phyloP scores from a whole-genome alignment of 2,888 invertebrate species.

The Drosophila borborema region DNA sequence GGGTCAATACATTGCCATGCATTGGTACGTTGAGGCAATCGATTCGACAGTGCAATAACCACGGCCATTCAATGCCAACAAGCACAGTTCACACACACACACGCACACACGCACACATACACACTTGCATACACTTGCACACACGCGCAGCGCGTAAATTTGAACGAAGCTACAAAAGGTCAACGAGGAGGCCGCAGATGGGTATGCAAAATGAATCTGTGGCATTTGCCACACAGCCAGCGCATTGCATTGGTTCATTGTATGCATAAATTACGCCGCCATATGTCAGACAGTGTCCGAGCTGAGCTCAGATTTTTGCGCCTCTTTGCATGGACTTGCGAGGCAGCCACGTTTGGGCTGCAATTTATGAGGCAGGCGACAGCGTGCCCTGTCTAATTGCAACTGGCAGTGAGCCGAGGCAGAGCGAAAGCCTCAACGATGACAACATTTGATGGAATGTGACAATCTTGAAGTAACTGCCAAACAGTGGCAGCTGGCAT shows the following conservation, averaged over 20 bases:
- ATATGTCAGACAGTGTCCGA: conserved; percentile 63
- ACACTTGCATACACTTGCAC: background rate
- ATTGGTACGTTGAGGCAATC: conserved; percentile 33
- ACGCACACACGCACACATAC: background rate
- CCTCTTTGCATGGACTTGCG: conserved; percentile 23
- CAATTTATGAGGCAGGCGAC: conserved; percentile 56
- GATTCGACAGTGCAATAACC: conserved; percentile 43
- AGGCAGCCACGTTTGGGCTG: conserved; percentile 4
- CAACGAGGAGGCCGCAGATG: conserved; percentile 34
- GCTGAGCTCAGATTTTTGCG: conserved; percentile 26
- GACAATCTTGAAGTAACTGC: conserved; percentile 41
- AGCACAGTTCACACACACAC: conserved; percentile 31
- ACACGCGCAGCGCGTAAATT: conserved; percentile 38
- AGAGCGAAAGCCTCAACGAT: conserved; percentile 1
- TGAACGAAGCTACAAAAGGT: conserved; percentile 40
- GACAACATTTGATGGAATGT: conserved; percentile 30
- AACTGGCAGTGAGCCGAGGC: background rate
- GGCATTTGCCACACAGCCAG: conserved; percentile 31
- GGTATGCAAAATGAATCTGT: conserved; percentile 60
- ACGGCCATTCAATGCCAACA: conserved; percentile 31
- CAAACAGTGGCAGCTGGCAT: background rate
- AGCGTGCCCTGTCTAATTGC: conserved; percentile 64
- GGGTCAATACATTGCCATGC: conserved; percentile 71
- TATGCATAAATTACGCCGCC: conserved; percentile 78
- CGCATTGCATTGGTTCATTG: conserved; percentile 68